These are phyloP conservation scores for Seriola dumerili DNA, from an alignment of 2,113 vertebrate genomes.

Conservation along the genomic window DNA sequence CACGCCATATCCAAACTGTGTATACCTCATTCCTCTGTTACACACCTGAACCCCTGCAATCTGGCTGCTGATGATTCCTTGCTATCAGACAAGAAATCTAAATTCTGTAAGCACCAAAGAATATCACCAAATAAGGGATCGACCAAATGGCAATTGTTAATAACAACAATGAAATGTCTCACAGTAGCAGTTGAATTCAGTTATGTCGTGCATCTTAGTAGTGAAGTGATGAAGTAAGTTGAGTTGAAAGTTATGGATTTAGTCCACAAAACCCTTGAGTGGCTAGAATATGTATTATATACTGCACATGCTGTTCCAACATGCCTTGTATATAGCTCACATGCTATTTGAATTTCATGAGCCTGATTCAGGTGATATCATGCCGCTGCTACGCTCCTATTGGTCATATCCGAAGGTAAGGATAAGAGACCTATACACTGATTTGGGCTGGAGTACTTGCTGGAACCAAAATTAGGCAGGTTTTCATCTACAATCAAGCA, in stretches of 20 bases:
- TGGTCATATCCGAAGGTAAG: neutral
- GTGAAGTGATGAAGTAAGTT: too few species aligned
- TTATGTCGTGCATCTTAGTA: neutral
- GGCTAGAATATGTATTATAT: neutral
- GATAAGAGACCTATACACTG: neutral
- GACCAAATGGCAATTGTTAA: neutral
- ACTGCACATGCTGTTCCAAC: neutral
- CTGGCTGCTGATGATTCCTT: neutral
- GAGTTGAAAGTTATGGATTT: neutral
- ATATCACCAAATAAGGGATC: neutral
- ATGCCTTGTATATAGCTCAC: too few species aligned
- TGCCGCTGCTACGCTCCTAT: neutral
- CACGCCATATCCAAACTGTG: neutral
- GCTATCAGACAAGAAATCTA: neutral
- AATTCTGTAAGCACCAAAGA: neutral
- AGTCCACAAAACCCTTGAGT: neutral
- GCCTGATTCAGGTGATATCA: neutral
- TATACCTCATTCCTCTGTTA: neutral
- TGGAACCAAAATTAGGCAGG: neutral
- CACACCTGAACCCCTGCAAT: neutral
- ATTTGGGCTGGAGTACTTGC: neutral
- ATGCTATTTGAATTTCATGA: neutral
- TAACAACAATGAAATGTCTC: neutral
- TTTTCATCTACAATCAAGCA: neutral
- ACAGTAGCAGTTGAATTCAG: neutral